Conservation (phyloP, 2,797 vertebrate species). For the Hylomyscus alleni region DNA sequence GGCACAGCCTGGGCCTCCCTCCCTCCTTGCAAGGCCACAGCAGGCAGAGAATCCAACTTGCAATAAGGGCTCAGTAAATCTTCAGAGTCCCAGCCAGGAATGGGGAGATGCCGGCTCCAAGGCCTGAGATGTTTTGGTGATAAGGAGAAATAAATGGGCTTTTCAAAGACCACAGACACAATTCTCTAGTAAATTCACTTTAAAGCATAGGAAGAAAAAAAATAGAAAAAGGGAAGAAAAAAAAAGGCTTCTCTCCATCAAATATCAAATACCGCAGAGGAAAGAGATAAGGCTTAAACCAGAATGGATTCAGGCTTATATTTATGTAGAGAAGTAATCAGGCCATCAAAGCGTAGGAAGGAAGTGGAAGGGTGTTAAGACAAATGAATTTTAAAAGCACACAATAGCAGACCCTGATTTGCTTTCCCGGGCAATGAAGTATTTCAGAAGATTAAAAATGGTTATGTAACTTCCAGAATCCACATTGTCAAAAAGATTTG, state of each 20-base stretch:
- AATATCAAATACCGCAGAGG: slow-evolving; percentile 8
- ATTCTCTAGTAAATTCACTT: slow-evolving; percentile 60
- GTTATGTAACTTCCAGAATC: slow-evolving; percentile 75
- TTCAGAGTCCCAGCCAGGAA: not conserved
- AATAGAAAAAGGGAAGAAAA: rapidly evolving
- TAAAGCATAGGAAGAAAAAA: not conserved
- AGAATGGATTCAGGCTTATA: slow-evolving; percentile 62
- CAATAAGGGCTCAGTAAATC: slow-evolving; percentile 66
- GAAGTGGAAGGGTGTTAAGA: slow-evolving; percentile 77
- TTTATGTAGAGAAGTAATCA: slow-evolving; percentile 79
- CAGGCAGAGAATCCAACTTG: rapidly evolving
- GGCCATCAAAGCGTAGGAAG: slow-evolving; percentile 74
- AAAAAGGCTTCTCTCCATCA: not conserved
- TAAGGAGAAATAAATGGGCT: slow-evolving; percentile 67
- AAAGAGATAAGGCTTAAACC: slow-evolving; percentile 69
- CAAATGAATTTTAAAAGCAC: slow-evolving; percentile 82
- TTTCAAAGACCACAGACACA: slow-evolving; percentile 35
- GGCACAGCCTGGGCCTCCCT: not conserved
- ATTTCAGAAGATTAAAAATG: slow-evolving; percentile 85
- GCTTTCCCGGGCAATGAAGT: slow-evolving; percentile 77
- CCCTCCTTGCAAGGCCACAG: not conserved
- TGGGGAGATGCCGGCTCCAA: rapidly evolving
- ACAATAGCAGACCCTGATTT: slow-evolving; percentile 62
- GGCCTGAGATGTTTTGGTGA: not conserved
- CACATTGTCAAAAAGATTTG: slow-evolving; percentile 80